phyloP scores from a whole-genome alignment of 2,797 vertebrate genomes.

The Notoglanidium macrostoma region DNA sequence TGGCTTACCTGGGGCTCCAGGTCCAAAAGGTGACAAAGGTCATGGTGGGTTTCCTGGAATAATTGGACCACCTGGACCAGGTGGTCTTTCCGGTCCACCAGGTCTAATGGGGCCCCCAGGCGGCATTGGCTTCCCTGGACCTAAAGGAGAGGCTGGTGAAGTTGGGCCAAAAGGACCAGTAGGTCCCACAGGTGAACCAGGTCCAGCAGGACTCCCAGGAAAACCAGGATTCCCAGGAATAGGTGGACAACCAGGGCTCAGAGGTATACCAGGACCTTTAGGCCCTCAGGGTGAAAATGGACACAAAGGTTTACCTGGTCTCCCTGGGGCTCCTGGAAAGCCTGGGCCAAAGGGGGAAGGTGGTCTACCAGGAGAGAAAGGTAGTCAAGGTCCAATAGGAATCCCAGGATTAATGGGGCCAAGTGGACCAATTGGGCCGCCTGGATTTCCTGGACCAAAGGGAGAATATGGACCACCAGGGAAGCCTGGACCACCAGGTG shows the following conservation, averaged over 20 bases:
- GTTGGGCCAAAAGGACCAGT: constrained; percentile 80
- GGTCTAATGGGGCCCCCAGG: constrained; percentile 88
- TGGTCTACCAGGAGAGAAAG: constrained; percentile 83
- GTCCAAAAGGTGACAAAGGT: constrained; percentile 90
- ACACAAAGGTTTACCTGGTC: constrained; percentile 82
- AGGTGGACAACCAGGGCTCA: constrained; percentile 83
- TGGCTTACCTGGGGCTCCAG: constrained; percentile 83
- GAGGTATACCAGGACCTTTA: constrained; percentile 85
- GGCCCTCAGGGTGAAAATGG: constrained; percentile 90
- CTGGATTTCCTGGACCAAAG: constrained; percentile 87
- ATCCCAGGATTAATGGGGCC: constrained; percentile 91
- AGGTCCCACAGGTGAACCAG: constrained; percentile 85
- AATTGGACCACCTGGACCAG: constrained; percentile 81
- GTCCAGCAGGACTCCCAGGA: constrained; percentile 86
- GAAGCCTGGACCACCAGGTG: constrained; percentile 85
- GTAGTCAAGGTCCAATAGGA: constrained; percentile 86
- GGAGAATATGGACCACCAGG: constrained; percentile 85
- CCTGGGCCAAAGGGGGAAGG: constrained; percentile 84
- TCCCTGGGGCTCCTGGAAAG: constrained; percentile 79
- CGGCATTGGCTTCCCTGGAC: constrained; percentile 85
- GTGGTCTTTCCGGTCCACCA: constrained; percentile 85
- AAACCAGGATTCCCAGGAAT: constrained; percentile 85
- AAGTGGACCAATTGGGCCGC: constrained; percentile 90
- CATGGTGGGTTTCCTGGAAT: constrained; percentile 83
- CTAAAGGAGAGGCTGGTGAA: constrained; percentile 85